Percentiles rank a stretch among this genome's conserved stretches.
These are phyloP conservation scores for Poeciliopsis turneri DNA, from an alignment of 2,797 vertebrate species.

Conservation along the genomic window DNA sequence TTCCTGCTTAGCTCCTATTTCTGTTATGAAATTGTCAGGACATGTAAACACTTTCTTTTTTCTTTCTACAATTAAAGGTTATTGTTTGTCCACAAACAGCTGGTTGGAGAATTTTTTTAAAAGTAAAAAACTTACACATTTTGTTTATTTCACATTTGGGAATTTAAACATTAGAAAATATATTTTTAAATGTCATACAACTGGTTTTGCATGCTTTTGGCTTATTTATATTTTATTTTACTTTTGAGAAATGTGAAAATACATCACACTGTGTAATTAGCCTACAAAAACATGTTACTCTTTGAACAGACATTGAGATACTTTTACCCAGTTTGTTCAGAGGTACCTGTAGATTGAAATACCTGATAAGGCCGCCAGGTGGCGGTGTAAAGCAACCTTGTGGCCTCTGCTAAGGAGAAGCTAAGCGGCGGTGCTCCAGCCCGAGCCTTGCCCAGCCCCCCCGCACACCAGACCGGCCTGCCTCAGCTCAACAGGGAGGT, in stretches of 20 bases:
- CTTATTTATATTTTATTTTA: no score
- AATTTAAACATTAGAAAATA: no score
- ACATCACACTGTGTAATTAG: neutral
- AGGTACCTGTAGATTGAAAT: neutral
- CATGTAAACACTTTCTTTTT: conserved; percentile 62
- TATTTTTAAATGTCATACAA: no score
- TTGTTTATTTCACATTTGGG: no score
- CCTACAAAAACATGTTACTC: neutral
- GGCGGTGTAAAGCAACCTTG: conserved; percentile 32
- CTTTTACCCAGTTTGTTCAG: neutral
- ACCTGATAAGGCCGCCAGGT: conserved; percentile 34
- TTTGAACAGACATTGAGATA: neutral
- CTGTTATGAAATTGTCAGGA: conserved; percentile 55
- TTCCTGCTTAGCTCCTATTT: conserved; percentile 44
- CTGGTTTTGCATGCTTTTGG: no score
- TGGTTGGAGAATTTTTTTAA: conserved; percentile 5
- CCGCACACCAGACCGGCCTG: conserved; percentile 70
- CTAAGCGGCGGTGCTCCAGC: conserved; percentile 62
- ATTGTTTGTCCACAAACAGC: conserved; percentile 75
- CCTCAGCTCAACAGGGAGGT: conserved; percentile 61
- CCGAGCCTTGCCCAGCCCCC: conserved; percentile 69
- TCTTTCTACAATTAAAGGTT: conserved; percentile 77
- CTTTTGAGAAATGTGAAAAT: neutral
- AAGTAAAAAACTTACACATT: no score
- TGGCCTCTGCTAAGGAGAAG: conserved; percentile 37